phyloP scores from a whole-genome alignment of 2,797 vertebrate species.

The Gymnoscopelus braueri region DNA sequence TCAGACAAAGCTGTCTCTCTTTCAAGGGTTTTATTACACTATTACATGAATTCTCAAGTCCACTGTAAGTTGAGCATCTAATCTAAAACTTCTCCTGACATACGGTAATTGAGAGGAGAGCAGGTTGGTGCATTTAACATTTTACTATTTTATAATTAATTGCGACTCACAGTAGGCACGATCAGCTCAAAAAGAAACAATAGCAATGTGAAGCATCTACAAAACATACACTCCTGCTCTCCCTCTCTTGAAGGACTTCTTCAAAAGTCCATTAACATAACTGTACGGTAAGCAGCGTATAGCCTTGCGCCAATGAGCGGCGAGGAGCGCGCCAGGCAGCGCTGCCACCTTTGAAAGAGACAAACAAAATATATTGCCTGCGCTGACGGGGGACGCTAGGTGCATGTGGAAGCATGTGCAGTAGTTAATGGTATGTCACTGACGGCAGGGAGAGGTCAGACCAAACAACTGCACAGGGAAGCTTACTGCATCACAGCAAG shows the following conservation, averaged over 20 bases:
- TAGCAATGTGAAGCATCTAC: constrained; percentile 91
- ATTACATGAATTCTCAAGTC: constrained; percentile 75
- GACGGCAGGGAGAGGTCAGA: constrained; percentile 80
- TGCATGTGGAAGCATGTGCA: constrained; percentile 76
- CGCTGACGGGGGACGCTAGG: constrained; percentile 74
- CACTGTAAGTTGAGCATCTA: constrained; percentile 75
- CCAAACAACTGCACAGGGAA: constrained; percentile 78
- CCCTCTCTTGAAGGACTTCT: constrained; percentile 88
- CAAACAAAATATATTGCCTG: constrained; percentile 80
- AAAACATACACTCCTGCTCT: constrained; percentile 82
- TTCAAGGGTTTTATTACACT: constrained; percentile 73
- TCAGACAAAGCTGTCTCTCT: constrained; percentile 67
- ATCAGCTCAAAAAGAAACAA: constrained; percentile 85
- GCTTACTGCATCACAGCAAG: constrained; percentile 63
- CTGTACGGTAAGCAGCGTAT: constrained; percentile 61
- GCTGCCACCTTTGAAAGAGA: constrained; percentile 66
- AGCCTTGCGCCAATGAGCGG: constrained; percentile 34
- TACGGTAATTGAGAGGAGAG: too few species aligned
- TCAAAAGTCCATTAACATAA: constrained; percentile 78
- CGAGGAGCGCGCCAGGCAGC: constrained; percentile 31
- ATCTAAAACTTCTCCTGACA: constrained; percentile 63
- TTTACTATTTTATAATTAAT: constrained; percentile 93
- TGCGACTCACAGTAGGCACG: constrained; percentile 91
- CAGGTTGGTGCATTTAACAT: too few species aligned
- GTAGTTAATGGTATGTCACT: constrained; percentile 85